A percentile compares a stretch with the other conserved stretches of the same genome.
Evolutionary conservation across 2,888 invertebrate genomes (phyloP).

Genomic region (Schrankia costaestrigalis): DNA sequence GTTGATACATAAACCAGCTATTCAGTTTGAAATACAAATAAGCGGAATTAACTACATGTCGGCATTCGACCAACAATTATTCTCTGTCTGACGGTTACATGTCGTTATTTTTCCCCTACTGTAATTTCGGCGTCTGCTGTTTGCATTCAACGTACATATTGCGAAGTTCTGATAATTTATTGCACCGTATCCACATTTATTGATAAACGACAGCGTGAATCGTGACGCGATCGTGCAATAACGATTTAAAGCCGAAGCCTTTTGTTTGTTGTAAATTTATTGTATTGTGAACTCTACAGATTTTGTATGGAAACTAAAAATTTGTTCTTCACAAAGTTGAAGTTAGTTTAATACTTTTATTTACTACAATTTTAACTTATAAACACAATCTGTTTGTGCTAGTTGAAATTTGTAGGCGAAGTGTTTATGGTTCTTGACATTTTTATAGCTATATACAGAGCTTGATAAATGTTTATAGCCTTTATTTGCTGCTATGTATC

Average conservation of each 20-base stretch:
- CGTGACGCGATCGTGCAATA: slow-evolving; percentile 39
- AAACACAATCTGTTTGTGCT: slow-evolving; percentile 8
- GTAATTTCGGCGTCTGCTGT: slow-evolving; percentile 61
- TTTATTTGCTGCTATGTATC: too few species aligned
- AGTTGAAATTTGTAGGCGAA: slow-evolving; percentile 1
- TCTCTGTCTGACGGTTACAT: slow-evolving; percentile 53
- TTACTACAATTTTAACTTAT: slow-evolving; percentile 11
- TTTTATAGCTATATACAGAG: not conserved
- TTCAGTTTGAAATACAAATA: slow-evolving; percentile 52
- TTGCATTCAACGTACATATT: slow-evolving; percentile 54
- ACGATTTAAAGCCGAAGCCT: slow-evolving; percentile 43
- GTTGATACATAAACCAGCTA: slow-evolving; percentile 15
- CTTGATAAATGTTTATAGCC: slow-evolving; percentile 1
- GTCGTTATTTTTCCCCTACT: slow-evolving; percentile 59
- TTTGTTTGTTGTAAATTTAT: slow-evolving; percentile 41
- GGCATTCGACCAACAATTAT: slow-evolving; percentile 57
- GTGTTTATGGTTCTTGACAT: not conserved
- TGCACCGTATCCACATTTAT: slow-evolving; percentile 57
- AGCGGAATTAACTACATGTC: slow-evolving; percentile 60
- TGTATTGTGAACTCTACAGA: slow-evolving; percentile 34
- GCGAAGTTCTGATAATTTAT: slow-evolving; percentile 58
- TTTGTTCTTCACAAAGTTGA: slow-evolving; percentile 14
- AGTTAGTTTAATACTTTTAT: slow-evolving; percentile 21
- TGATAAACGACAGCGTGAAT: slow-evolving; percentile 51
- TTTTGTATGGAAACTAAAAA: slow-evolving; percentile 19